Percentiles rank a stretch among this genome's conserved stretches.
Conservation (phyloP, 37 sponge, comb jelly and placozoan genomes). For the Hormiphora californensis region DNA sequence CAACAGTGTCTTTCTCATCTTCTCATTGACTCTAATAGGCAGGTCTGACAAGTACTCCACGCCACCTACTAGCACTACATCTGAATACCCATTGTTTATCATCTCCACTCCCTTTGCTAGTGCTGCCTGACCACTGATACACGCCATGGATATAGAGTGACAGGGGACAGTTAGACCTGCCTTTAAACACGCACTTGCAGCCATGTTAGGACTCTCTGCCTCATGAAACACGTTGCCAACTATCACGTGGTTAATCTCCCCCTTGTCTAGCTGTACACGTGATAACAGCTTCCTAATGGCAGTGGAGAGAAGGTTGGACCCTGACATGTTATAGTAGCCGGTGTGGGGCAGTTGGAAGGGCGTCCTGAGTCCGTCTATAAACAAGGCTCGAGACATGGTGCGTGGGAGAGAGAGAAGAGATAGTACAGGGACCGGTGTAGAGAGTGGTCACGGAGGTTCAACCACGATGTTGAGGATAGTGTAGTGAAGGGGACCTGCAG, state of each 20-base stretch:
- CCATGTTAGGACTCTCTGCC: slow-evolving; percentile 26
- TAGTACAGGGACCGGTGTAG: too few relatives aligned
- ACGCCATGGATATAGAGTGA: slow-evolving; percentile 37
- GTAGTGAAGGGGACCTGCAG: too few relatives aligned
- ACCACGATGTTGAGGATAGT: too few relatives aligned
- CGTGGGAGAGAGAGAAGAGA: too few relatives aligned
- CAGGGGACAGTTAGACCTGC: neutral
- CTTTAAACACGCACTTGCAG: neutral
- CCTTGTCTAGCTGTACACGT: slow-evolving; percentile 9
- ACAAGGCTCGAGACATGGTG: slow-evolving; percentile 29
- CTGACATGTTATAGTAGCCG: slow-evolving; percentile 34
- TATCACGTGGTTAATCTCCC: neutral
- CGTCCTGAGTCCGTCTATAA: slow-evolving; percentile 46
- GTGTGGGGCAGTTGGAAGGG: slow-evolving; percentile 50
- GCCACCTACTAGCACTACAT: slow-evolving; percentile 29
- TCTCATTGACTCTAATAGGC: neutral
- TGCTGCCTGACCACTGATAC: slow-evolving; percentile 50
- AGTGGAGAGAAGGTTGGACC: neutral
- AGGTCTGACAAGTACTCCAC: slow-evolving; percentile 34
- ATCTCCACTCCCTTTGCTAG: slow-evolving; percentile 23
- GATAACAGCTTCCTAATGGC: neutral
- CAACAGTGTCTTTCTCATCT: neutral
- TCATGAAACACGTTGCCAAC: slow-evolving; percentile 49
- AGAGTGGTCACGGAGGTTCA: too few relatives aligned
- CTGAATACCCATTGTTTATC: slow-evolving; percentile 12